These are phyloP conservation scores for Urocitellus parryii DNA, from an alignment of 2,113 vertebrate genomes.

Conservation along the genomic window DNA sequence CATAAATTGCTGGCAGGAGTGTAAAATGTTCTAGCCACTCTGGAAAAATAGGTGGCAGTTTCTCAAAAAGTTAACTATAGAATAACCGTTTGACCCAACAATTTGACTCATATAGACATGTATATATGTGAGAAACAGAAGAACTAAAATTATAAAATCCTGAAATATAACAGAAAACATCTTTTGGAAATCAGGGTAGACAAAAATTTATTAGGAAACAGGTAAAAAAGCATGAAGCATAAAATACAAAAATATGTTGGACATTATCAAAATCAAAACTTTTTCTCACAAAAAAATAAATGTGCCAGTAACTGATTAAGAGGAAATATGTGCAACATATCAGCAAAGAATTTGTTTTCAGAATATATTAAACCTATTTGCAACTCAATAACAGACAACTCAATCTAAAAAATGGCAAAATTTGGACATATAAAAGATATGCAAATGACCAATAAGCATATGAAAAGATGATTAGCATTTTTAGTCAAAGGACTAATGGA, in stretches of 20 bases:
- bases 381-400: neutral
- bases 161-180: neutral
- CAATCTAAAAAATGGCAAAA: neutral
- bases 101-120: neutral
- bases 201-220: neutral
- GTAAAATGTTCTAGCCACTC: neutral
- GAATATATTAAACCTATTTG: neutral
- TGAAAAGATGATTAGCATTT: neutral
- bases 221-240: neutral
- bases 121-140: neutral
- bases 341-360: neutral
- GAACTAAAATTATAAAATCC: neutral
- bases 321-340: neutral
- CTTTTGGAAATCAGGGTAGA: neutral
- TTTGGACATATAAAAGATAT: neutral
- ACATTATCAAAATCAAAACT: neutral
- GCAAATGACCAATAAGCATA: neutral
- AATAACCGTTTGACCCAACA: neutral
- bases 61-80: neutral
- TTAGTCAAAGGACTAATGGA: neutral
- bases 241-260: neutral
- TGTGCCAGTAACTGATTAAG: neutral
- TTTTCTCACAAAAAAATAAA: neutral
- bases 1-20: rapidly evolving
- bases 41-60: neutral